These are phyloP conservation scores for Alviniconcha strummeri DNA, from an alignment of 2,888 invertebrate genomes.

Conservation along the genomic window DNA sequence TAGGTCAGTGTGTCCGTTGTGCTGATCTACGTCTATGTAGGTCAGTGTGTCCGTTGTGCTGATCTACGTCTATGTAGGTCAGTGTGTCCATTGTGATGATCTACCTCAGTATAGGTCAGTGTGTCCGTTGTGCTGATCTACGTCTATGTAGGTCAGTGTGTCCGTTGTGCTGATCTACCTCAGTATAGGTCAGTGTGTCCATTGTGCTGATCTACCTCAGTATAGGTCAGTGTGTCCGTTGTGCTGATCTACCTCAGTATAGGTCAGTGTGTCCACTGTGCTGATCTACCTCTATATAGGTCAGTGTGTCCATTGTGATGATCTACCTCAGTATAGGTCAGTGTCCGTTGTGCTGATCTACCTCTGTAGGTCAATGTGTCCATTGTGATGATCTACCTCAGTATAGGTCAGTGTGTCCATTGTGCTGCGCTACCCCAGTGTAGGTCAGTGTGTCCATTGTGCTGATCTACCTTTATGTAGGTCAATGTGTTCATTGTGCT, in stretches of 20 bases:
- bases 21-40: no score
- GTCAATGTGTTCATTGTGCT: background rate
- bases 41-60: no score
- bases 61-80: no score
- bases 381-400: background rate
- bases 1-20: no score
- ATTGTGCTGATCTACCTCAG: background rate
- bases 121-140: conserved; percentile 34
- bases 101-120: conserved; percentile 61
- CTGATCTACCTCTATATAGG: conserved; percentile 1
- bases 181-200: background rate
- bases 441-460: background rate
- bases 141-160: conserved; percentile 2
- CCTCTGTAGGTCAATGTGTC: conserved; percentile 19
- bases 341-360: conserved; percentile 36
- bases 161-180: background rate
- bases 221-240: background rate
- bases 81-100: conserved; percentile 62
- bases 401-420: background rate
- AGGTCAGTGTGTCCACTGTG: conserved; percentile 49
- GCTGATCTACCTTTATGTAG: background rate
- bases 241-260: conserved; percentile 39
- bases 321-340: conserved; percentile 61
- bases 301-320: background rate
- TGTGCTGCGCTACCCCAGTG: no score